Evolutionary conservation across 2,113 vertebrate species (phyloP).

Genomic region (Ramphastos sulfuratus): DNA sequence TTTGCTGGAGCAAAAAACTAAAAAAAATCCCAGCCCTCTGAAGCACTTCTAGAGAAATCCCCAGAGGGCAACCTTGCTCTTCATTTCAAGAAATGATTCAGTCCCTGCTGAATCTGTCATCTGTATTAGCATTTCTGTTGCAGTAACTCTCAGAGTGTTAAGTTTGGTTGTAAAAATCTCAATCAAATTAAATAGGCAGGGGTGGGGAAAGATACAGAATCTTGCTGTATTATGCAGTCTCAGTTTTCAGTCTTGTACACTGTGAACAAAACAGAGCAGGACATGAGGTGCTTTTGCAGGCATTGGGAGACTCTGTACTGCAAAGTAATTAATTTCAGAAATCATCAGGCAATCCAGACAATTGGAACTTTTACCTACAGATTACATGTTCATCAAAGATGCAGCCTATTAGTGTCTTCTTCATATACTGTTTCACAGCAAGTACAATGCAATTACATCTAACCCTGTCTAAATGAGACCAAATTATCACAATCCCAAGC

Average conservation of each 20-base stretch:
- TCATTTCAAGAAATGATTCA: neutral
- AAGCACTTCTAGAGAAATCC: neutral
- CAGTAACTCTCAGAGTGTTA: neutral
- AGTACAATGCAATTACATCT: neutral
- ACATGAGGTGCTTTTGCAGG: neutral
- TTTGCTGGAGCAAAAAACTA: neutral
- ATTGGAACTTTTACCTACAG: neutral
- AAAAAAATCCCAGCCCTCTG: neutral
- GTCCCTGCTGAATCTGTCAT: neutral
- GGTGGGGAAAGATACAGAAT: neutral
- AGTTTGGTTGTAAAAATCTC: neutral
- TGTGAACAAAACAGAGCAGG: neutral
- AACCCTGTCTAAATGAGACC: neutral
- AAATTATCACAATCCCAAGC: neutral
- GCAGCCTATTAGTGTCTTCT: neutral
- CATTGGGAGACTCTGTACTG: neutral
- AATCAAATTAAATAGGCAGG: neutral
- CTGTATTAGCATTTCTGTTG: neutral
- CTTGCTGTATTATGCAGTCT: neutral
- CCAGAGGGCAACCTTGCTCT: slow-evolving; percentile 65
- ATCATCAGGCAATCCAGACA: neutral
- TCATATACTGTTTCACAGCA: neutral
- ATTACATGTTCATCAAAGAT: neutral
- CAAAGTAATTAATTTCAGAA: neutral
- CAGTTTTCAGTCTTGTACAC: neutral